Base-by-base conservation (phyloP, 1,140 invertebrate species). In the Colletes latitarsis region DNA sequence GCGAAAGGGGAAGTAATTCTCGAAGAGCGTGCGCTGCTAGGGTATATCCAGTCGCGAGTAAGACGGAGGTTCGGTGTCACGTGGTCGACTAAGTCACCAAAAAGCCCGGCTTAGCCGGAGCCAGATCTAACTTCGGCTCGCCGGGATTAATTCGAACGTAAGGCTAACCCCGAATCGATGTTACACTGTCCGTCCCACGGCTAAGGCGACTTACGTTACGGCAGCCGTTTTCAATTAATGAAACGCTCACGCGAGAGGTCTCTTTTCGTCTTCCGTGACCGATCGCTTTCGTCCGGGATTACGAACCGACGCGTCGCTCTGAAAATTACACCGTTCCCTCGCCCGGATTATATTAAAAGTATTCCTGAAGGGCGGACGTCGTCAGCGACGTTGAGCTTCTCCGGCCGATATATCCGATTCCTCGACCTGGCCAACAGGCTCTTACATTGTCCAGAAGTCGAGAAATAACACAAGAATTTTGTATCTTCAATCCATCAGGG, bases 81-180 rank as follows among this genome's bases (percentile, higher is more conserved):
- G 83, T 73, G 84, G 79, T 73, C 78, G 79, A 71, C 78, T 87
- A 89, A 89, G 88, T 89, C 85, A 83, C 83, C 87, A 78, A 85
- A 83, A 87, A 89, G 83, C 85, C 81, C 19, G 81, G 87, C 88
- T 88, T 88, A 88, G 83, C 80, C 68, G 62, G 62, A 71, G 57
- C 71, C 67, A 80, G 86, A 82, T 83, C 83, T 82, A 86, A 87
- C 83, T 89, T 85, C 53, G 83, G 79, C 87, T 89, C 85, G 83
- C 79, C 82, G 87, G 88, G 87, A 88, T 88, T 88, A 89, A 89
- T 89, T 84, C 77, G 72, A 82, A 85, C 85, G 73, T 83, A 77
- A 82, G 83, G 83, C 83, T 84, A 78, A 87, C 76, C 85, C 69
- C 71, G 81, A 86, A 87, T 82, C 85, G 82, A 70, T 84, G 85